Evolutionary conservation across 2,113 vertebrate species (phyloP), one percentile per base, ranked within the genome.

Genomic region (Brachyistius frenatus): DNA sequence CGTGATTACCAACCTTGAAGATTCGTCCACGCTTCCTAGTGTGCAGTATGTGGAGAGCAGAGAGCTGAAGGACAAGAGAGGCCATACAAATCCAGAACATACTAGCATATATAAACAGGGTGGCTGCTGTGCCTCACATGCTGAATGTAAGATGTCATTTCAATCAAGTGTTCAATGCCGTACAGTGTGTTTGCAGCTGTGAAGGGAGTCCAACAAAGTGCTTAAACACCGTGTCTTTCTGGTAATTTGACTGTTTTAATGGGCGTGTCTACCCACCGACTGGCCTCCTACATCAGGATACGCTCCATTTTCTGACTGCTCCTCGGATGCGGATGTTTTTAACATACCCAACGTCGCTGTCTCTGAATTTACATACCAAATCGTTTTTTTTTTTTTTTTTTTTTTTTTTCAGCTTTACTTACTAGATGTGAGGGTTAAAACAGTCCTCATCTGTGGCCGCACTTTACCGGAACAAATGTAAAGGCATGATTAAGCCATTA

Each of bases 401-500:
- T 15, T 15, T 57, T 69, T 39, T 74, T 86, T 73, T 52, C 15
- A 53, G 23, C 50, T 60, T 76, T 8, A 69, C 75, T 79, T 70
- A 37, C 23, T 73, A 10, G 54, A 78, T 47, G 36, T 66, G 57
- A 81, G 60, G 60, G 69, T 66, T 78, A 47, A 72, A 81, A 80
- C 71, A 84, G 79, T 84, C 82, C 90, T 90, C 53, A 57, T 83
- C 76, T 73, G 65, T 41, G 80, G 79, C 70, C 44, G 10, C 68
- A 60, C 82, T 92, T 90, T 85, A 89, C 83, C 86, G 83, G 81
- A 81, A 87, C 66, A 36, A 93, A 91, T 76, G 84, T 86, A 81
- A 88, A 91, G 68, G 75, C 86, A 81, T 91, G 90, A 94, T 94
- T 93, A 91, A 92, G 90, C 78, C 88, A 94, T 94, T 94, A 94